Conservation (phyloP, 2,888 invertebrate genomes). For the Nomada lathburiana region DNA sequence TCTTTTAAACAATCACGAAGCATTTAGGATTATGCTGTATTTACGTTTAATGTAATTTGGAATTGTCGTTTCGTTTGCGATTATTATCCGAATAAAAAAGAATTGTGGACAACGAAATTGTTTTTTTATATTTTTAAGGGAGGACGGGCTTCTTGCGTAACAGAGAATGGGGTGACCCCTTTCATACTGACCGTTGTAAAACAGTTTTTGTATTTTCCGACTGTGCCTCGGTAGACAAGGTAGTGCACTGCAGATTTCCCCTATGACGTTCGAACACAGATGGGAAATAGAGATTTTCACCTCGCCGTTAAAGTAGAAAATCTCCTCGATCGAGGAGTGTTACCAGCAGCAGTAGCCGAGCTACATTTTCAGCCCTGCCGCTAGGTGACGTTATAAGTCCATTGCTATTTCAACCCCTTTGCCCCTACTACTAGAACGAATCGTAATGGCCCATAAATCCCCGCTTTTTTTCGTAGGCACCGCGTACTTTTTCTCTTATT, state of each 20-base stretch:
- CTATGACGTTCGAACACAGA: too few relatives aligned
- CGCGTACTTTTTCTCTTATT: slow-evolving; percentile 67
- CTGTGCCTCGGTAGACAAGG: background rate
- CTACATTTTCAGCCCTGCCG: background rate
- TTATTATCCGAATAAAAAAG: too few relatives aligned
- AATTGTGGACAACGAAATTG: background rate
- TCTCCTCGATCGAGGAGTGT: background rate
- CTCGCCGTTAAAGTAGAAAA: background rate
- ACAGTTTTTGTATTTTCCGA: background rate
- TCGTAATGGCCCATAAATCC: slow-evolving; percentile 78
- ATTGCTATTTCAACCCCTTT: slow-evolving; percentile 35
- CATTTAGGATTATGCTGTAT: too few relatives aligned
- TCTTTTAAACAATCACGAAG: too few relatives aligned
- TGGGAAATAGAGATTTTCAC: too few relatives aligned
- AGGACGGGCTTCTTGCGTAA: background rate
- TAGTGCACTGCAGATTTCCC: background rate
- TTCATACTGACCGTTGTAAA: background rate
- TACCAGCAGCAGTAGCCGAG: background rate
- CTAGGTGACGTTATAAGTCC: slow-evolving; percentile 35
- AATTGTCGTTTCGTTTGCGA: too few relatives aligned
- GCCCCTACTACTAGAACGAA: slow-evolving; percentile 73
- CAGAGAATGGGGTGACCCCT: background rate
- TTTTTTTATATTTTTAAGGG: background rate
- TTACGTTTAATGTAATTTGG: too few relatives aligned
- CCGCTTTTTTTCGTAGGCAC: slow-evolving; percentile 63